Evolutionary conservation across 1,140 invertebrate species (phyloP).

Genomic region (Coptotermes formosanus): DNA sequence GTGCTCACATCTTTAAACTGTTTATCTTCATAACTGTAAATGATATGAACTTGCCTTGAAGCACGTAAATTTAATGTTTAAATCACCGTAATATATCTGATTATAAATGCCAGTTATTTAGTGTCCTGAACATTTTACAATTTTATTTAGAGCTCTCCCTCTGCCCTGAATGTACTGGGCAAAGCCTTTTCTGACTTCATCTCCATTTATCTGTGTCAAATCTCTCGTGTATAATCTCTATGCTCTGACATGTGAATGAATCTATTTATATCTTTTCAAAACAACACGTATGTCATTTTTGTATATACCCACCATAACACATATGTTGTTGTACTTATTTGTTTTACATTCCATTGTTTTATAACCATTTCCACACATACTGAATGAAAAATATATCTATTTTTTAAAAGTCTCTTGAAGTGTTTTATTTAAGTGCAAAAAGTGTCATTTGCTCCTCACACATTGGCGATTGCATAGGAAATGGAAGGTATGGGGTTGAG

Average conservation of each 20-base stretch:
- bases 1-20: too few species aligned
- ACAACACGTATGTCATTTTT: not conserved
- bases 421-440: too few species aligned
- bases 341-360: conserved; percentile 2
- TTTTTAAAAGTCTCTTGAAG: not conserved
- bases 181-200: too few species aligned
- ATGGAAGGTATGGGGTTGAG: too few species aligned
- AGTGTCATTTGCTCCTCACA: too few species aligned
- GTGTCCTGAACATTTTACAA: not conserved
- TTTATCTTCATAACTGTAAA: too few species aligned
- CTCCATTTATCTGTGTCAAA: not conserved
- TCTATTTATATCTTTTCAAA: not conserved
- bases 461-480: too few species aligned
- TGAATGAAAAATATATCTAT: not conserved
- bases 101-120: not conserved
- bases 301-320: not conserved
- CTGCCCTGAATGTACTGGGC: too few species aligned
- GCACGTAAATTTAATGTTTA: not conserved
- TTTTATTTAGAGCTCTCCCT: not conserved
- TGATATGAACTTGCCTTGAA: too few species aligned
- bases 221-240: not conserved
- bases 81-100: not conserved
- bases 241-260: not conserved
- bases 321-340: not conserved
- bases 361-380: not conserved